Percentiles rank a stretch among this genome's conserved stretches.
phyloP scores from a whole-genome alignment of 1,140 invertebrate species.

The Megalopta genalis region DNA sequence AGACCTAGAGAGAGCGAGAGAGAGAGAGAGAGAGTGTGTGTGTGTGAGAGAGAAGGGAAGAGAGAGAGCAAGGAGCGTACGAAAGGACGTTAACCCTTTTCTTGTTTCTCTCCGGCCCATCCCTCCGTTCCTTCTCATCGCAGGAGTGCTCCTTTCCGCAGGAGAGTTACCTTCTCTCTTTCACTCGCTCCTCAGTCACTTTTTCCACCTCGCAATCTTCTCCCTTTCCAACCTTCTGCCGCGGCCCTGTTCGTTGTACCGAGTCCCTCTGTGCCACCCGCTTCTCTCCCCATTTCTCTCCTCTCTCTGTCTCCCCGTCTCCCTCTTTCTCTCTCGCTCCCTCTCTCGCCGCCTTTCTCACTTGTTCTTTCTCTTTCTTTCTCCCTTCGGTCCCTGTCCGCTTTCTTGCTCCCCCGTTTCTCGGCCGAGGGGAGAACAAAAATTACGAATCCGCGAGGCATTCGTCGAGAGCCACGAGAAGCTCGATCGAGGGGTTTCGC shows the following conservation, averaged over 20 bases:
- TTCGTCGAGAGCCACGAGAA: conserved; percentile 48
- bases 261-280: conserved; percentile 16
- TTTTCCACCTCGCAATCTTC: conserved; percentile 44
- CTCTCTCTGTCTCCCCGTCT: conserved; percentile 53
- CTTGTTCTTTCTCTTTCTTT: not conserved
- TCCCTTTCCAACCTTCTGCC: conserved; percentile 3
- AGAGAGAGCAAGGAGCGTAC: conserved; percentile 33
- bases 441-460: conserved; percentile 61
- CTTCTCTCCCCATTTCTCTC: conserved; percentile 46
- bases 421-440: conserved; percentile 56
- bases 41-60: not conserved
- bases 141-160: conserved; percentile 55
- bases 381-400: not conserved
- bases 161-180: conserved; percentile 42
- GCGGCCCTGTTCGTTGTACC: conserved; percentile 9
- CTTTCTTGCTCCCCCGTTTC: conserved; percentile 12
- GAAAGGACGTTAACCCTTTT: conserved; percentile 74
- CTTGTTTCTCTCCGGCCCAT: conserved; percentile 63
- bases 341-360: conserved; percentile 24
- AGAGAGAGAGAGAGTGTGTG: conserved; percentile 23
- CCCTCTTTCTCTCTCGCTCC: conserved; percentile 35
- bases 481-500: conserved; percentile 52
- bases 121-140: conserved; percentile 45
- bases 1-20: conserved; percentile 9
- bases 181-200: conserved; percentile 24